Base-by-base conservation (phyloP, 2,888 invertebrate species). In the Hirtodrosophila trivittata region DNA sequence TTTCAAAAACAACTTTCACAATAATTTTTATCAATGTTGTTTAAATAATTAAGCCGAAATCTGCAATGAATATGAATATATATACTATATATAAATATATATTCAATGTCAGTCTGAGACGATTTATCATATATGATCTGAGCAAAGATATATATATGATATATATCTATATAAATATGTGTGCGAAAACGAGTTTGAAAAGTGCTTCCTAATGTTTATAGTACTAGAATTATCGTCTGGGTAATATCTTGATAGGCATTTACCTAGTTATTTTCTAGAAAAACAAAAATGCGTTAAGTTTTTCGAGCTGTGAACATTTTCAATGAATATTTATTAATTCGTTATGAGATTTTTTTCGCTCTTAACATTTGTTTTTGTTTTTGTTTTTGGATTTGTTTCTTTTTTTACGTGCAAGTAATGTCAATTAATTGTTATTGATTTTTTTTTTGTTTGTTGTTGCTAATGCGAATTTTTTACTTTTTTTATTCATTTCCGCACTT, bases 381-480 rank as follows among this genome's bases (percentile, higher is more conserved):
- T 54, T 35, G 9, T 43, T 35, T 43, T 16, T 38, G 16, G 47
- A 45, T 21, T 41, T 32, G 43, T 43, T 41, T 56, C 50, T 39
- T 45, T 56, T 56, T 66, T 74, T 41, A 51, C 59, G 55, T 50
- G 45, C 66, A 47, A 47, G 52, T 83, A 81, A 81, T 81, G 82
- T 70, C 82, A 83, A 81, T 74, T 69, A 81, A 81, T 77, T 84
- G 82, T 75, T 82, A 82, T 82, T 84, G 82, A 82, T 82, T 82
- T 80, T 70, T 46, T 13, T 55, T 47, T 47, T 13, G 4, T 39
- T 58, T 55, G 21, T 60, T 58, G 54, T 60, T 52, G 41, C 10
- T 46, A n/a, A n/a, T n/a, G n/a, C n/a, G 56, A 45, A 54, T 13
- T 45, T 39, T 37, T 46, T 51, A 30, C 46, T 70, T 55, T 63